phyloP scores from a whole-genome alignment of 2,888 invertebrate species.

The Onchidella celtica region DNA sequence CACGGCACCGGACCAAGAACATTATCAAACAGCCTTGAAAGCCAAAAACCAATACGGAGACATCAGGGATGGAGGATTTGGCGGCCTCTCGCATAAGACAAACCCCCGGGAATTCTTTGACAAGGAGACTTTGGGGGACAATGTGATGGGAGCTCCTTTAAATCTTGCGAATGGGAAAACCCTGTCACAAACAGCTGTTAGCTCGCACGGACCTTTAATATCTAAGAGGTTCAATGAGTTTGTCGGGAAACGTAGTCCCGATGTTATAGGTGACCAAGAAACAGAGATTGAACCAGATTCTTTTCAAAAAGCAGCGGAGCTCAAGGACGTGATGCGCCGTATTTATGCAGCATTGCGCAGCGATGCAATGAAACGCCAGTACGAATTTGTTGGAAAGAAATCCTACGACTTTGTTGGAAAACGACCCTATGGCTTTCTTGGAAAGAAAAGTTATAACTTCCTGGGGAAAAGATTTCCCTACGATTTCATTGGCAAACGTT shows the following conservation, averaged over 20 bases:
- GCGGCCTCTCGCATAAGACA: not conserved
- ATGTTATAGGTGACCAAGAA: not conserved
- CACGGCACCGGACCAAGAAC: not conserved
- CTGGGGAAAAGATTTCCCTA: slow-evolving; percentile 17
- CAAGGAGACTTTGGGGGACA: not conserved
- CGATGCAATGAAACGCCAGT: slow-evolving; percentile 5
- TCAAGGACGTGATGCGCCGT: not conserved
- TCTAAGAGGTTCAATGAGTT: slow-evolving; percentile 32
- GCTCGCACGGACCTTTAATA: not conserved
- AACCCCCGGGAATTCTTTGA: slow-evolving; percentile 1
- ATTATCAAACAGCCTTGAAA: too few relatives aligned
- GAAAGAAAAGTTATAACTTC: slow-evolving; percentile 21
- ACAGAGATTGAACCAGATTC: not conserved
- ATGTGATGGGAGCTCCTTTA: not conserved
- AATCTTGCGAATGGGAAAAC: not conserved
- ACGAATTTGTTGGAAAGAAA: not conserved
- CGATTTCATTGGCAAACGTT: slow-evolving; percentile 25
- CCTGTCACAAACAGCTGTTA: not conserved
- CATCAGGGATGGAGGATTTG: not conserved
- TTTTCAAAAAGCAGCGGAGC: not conserved
- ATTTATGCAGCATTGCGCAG: not conserved
- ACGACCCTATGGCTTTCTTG: slow-evolving; percentile 24
- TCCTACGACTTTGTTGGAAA: slow-evolving; percentile 24
- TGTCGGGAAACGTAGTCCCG: slow-evolving; percentile 16
- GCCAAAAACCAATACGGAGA: not conserved